phyloP scores from a whole-genome alignment of 2,797 vertebrate species.

The Tangara arthus region DNA sequence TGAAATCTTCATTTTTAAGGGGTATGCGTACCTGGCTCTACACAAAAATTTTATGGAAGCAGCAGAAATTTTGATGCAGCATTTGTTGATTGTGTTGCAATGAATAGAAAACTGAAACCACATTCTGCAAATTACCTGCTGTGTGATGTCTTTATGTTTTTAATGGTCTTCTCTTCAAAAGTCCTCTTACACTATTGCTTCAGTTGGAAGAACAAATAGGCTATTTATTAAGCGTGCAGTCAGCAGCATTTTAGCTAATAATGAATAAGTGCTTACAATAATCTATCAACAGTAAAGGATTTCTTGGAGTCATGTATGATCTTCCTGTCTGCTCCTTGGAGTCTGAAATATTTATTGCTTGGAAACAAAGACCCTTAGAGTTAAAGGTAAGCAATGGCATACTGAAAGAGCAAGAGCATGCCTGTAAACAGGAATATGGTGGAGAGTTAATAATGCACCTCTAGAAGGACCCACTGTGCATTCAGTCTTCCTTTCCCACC shows the following conservation, averaged over 20 bases:
- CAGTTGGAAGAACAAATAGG: conserved; percentile 56
- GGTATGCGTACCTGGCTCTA: not conserved
- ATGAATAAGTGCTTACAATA: conserved; percentile 64
- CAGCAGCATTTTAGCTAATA: conserved; percentile 64
- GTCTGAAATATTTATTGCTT: conserved; percentile 64
- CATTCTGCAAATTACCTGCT: conserved; percentile 26
- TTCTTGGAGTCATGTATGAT: conserved; percentile 60
- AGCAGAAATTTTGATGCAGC: not conserved
- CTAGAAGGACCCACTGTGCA: not conserved
- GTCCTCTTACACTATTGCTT: conserved; percentile 42
- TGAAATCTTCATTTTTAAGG: not conserved
- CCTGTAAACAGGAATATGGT: not conserved
- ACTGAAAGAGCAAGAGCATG: conserved; percentile 45
- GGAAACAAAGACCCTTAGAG: conserved; percentile 75
- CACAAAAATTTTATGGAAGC: not conserved
- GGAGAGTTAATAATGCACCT: conserved; percentile 8
- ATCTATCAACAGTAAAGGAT: conserved; percentile 58
- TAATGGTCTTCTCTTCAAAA: conserved; percentile 47
- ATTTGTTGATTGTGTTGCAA: conserved; percentile 39
- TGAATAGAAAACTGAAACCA: conserved; percentile 38
- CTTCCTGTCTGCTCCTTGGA: conserved; percentile 68
- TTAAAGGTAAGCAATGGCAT: conserved; percentile 51
- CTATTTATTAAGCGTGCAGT: conserved; percentile 67
- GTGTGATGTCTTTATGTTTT: conserved; percentile 36
- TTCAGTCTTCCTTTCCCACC: not conserved